phyloP scores from a whole-genome alignment of 2,888 invertebrate species.

The Ophion costatus region DNA sequence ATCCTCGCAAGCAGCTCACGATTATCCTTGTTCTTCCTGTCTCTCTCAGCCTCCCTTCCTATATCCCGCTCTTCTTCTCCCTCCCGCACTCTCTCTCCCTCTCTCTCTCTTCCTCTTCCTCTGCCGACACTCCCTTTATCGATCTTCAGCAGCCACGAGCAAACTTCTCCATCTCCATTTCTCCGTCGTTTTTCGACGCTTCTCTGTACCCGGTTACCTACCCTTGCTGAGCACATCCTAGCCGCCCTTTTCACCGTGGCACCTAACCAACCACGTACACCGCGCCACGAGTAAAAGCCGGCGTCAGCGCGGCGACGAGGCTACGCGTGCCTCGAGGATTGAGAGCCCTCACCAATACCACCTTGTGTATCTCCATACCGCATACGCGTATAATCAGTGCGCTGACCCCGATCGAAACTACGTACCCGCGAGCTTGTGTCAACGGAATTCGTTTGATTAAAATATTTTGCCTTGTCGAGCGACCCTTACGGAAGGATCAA shows the following conservation, averaged over 20 bases:
- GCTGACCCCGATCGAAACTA: slow-evolving; percentile 4
- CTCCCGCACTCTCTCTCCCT: slow-evolving; percentile 72
- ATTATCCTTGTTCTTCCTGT: slow-evolving; percentile 49
- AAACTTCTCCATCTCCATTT: slow-evolving; percentile 64
- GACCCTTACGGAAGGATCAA: slow-evolving; percentile 12
- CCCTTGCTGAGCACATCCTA: slow-evolving; percentile 66
- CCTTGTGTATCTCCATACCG: neutral
- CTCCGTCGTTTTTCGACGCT: slow-evolving; percentile 62
- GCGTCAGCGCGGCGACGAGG: slow-evolving; percentile 25
- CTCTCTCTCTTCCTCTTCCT: slow-evolving; percentile 72
- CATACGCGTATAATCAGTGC: slow-evolving; percentile 17
- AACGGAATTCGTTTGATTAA: slow-evolving; percentile 46
- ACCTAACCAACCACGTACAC: slow-evolving; percentile 60
- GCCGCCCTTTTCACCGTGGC: slow-evolving; percentile 67
- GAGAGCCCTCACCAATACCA: slow-evolving; percentile 35
- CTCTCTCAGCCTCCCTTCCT: slow-evolving; percentile 63
- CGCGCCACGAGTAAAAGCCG: slow-evolving; percentile 63
- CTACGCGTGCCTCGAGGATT: slow-evolving; percentile 16
- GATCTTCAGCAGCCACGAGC: slow-evolving; percentile 74
- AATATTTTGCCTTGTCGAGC: slow-evolving; percentile 18
- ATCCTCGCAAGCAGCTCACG: slow-evolving; percentile 59
- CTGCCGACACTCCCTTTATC: slow-evolving; percentile 82
- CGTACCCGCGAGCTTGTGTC: neutral
- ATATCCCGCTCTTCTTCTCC: slow-evolving; percentile 56
- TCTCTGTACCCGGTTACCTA: slow-evolving; percentile 74